Base-by-base conservation (phyloP, 2,113 vertebrate species). In the Salvelinus fontinalis region DNA sequence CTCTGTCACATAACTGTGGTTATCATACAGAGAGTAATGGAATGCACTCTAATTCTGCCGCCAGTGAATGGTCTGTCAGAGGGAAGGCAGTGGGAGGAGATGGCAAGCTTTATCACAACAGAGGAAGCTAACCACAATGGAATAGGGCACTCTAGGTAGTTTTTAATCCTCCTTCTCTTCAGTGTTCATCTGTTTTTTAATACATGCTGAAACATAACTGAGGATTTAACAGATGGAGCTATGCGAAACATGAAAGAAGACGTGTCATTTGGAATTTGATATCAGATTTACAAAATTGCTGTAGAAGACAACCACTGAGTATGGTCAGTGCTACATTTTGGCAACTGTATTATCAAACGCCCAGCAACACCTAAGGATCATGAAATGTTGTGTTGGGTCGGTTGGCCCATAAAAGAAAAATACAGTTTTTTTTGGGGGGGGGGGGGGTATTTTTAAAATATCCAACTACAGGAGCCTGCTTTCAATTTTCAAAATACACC, bases 111-210 rank as follows among this genome's bases (percentile, higher is more conserved):
- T 73, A 79, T 29, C 44, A 67, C 60, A 51, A 70, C 16, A 20
- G 26, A 49, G 78, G 64, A 82, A 59, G 68, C 78, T 48, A 51
- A 76, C 49, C 18, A 18, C 48, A 59, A 76, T 62, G 27, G 5
- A 57, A 57, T 57, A 20, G 54, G 54, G 20, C 54, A 57, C 54
- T 57, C 14, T 5, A 20, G 54, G 54, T 57, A 20, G 54, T 14
- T 20, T 57, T 5, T 57, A 20, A 20, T 57, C 54, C 54, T 7
- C 54, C 54, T 57, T 44, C 68, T 51, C 54, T 57, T 57, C 54
- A 57, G 13, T 57, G 3, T 57, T 57, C 54, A 4, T 57, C 54
- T 20, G 39, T 57, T 57, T 57, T 57, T 20, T 57, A 14, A 57
- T 20, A 57, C 20, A 7, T 20, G 54, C 54, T 57, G 54, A 57